Evolutionary conservation across 2,888 invertebrate species (phyloP), one percentile per base, ranked within the genome.

Genomic region (Stictocephala bisonia): DNA sequence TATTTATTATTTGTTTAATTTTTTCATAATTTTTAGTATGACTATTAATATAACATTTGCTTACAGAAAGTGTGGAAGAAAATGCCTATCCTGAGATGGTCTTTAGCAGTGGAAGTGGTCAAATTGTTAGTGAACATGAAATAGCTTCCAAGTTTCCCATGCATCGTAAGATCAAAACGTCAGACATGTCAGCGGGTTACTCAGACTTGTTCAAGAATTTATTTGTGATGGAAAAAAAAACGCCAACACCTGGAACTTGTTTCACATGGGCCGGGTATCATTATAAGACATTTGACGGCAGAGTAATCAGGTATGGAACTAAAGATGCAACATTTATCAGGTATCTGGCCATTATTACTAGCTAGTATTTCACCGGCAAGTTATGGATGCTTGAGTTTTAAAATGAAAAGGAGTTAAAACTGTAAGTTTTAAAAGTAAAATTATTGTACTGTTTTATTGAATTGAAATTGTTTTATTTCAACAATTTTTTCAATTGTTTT

Each of bases 261-360:
- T 88, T 91, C 71, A 89, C 91, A 1, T 96, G 95, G 95, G 90
- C 91, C 24, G 92, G 92, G 31, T 86, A 88, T 15, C 94, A 95
- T 83, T 91, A 91, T 79, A 93, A 94, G 83, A 94, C 95, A 0
- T 95, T 95, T 80, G 95, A 96, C 84, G 94, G 94, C 6, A 88
- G 89, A 79, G 88, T 94, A 56, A 91, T 89, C 80, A 90, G 90
- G 91, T 91, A 84, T 69, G n/a, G n/a, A n/a, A n/a, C n/a, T n/a
- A n/a, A n/a, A n/a, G n/a, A n/a, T n/a, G 31, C 20, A 31, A 22
- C 18, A 15, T 15, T 58, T 29, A 0, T n/a, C 27, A 31, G 15
- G 6, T 58, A 11, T 31, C 15, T 31, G 31, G 1, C 18, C 1
- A n/a, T 26, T n/a, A 50, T 50, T 50, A 13, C 7, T 50, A 13